A percentile compares a stretch with the other conserved stretches of the same genome.
Evolutionary conservation across 2,797 vertebrate species (phyloP).

Genomic region (Coracias cyanogaster): DNA sequence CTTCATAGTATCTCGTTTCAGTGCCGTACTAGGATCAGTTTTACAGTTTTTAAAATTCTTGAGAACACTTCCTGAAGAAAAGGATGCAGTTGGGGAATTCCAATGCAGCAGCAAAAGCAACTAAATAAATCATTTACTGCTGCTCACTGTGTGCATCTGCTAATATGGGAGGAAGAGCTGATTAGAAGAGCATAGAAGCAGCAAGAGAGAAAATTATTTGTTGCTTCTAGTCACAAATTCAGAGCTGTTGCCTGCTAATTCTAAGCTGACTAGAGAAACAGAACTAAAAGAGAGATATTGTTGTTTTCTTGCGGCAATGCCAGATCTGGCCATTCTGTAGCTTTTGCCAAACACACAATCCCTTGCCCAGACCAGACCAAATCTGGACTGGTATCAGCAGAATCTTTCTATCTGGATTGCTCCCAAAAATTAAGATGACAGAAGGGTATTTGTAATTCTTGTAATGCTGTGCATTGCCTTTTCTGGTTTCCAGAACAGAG

Average conservation of each 20-base stretch:
- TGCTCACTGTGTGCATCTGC: neutral
- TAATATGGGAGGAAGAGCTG: neutral
- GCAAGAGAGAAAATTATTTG: neutral
- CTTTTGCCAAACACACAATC: constrained; percentile 34
- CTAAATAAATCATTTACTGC: neutral
- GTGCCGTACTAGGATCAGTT: neutral
- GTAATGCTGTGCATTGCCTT: constrained; percentile 12
- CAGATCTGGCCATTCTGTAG: constrained; percentile 12
- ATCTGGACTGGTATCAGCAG: constrained; percentile 17
- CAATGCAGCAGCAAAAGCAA: neutral
- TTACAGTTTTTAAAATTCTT: neutral
- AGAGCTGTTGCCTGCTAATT: neutral
- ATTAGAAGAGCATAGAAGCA: neutral
- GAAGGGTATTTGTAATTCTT: constrained; percentile 48
- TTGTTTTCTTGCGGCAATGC: neutral
- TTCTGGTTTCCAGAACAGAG: constrained; percentile 6
- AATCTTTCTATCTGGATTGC: constrained; percentile 37
- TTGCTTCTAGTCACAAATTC: neutral
- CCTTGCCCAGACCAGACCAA: constrained; percentile 3
- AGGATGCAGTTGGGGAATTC: neutral
- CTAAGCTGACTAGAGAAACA: neutral
- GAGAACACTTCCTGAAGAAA: neutral
- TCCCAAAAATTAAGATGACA: constrained; percentile 48
- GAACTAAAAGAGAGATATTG: neutral
- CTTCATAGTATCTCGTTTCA: neutral